phyloP scores from a whole-genome alignment of 2,797 vertebrate species.

The Fistularia tabacaria region DNA sequence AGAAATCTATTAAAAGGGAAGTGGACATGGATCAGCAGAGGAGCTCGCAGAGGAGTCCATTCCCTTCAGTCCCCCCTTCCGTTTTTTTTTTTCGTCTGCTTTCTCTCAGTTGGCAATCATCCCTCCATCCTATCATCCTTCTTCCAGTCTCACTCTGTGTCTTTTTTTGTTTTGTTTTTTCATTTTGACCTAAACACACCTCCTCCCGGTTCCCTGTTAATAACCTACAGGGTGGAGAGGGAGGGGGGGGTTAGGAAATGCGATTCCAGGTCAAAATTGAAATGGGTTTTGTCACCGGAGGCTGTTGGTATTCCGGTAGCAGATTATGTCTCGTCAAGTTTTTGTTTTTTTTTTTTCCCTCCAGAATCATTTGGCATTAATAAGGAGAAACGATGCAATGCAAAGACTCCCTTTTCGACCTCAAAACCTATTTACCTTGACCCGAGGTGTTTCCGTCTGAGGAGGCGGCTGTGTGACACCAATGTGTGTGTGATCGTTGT shows the following conservation, averaged over 20 bases:
- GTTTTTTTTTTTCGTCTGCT: slow-evolving; percentile 17
- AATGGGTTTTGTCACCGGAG: slow-evolving; percentile 56
- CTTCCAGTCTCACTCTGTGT: slow-evolving; percentile 29
- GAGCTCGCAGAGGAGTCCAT: slow-evolving; percentile 28
- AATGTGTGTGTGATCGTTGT: no score
- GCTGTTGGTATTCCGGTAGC: slow-evolving; percentile 61
- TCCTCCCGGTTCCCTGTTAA: slow-evolving; percentile 64
- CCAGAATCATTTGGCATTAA: slow-evolving; percentile 45
- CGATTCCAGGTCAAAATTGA: slow-evolving; percentile 62
- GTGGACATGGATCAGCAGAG: slow-evolving; percentile 56
- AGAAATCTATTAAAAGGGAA: slow-evolving; percentile 62
- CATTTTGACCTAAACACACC: slow-evolving; percentile 70
- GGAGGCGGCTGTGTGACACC: no score
- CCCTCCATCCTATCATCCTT: slow-evolving; percentile 10
- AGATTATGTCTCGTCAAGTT: slow-evolving; percentile 51
- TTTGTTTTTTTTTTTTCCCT: slow-evolving; percentile 2
- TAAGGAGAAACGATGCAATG: slow-evolving; percentile 53
- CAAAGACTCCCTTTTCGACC: slow-evolving; percentile 41
- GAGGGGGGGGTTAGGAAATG: slow-evolving; percentile 68
- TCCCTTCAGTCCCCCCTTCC: slow-evolving; percentile 15
- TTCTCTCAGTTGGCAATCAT: slow-evolving; percentile 1
- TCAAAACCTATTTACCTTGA: slow-evolving; percentile 51
- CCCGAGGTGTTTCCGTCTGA: slow-evolving; percentile 6
- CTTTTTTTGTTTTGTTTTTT: slow-evolving; percentile 22
- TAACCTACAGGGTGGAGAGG: slow-evolving; percentile 57